A percentile compares a stretch with the other conserved stretches of the same genome.
These are phyloP conservation scores for Poecilia gillii DNA, from an alignment of 2,797 vertebrate genomes.

Conservation along the genomic window DNA sequence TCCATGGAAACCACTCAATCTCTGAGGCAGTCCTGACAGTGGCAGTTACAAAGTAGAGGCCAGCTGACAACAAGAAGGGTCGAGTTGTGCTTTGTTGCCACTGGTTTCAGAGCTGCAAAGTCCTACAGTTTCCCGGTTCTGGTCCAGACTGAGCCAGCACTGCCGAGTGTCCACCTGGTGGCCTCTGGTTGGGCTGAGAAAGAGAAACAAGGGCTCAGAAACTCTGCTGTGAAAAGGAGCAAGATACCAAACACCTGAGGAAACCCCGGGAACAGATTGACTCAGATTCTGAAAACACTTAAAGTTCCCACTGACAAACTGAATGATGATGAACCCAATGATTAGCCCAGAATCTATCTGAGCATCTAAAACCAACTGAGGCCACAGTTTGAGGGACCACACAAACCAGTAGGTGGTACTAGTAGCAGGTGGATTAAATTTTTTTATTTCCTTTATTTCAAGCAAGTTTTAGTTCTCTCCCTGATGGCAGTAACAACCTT, in stretches of 20 bases:
- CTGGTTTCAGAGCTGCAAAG: conserved; percentile 31
- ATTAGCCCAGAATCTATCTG: not conserved
- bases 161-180: conserved; percentile 11
- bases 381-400: not conserved
- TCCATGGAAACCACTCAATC: not conserved
- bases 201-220: not conserved
- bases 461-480: too few relatives aligned
- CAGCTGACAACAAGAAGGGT: conserved; percentile 1
- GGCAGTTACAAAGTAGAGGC: conserved; percentile 8
- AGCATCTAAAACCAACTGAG: not conserved
- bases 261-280: not conserved
- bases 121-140: conserved; percentile 7
- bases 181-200: conserved; percentile 33
- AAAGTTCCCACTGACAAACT: not conserved
- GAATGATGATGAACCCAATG: not conserved
- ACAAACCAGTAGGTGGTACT: not conserved
- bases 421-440: not conserved
- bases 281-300: not conserved
- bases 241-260: not conserved
- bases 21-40: conserved; percentile 9
- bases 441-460: too few relatives aligned
- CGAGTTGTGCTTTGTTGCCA: conserved; percentile 21
- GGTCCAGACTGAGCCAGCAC: conserved; percentile 6
- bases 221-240: conserved; percentile 9
- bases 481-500: too few relatives aligned